Evolutionary conservation across 1,140 invertebrate species (phyloP).

Genomic region (Amphibalanus amphitrite): DNA sequence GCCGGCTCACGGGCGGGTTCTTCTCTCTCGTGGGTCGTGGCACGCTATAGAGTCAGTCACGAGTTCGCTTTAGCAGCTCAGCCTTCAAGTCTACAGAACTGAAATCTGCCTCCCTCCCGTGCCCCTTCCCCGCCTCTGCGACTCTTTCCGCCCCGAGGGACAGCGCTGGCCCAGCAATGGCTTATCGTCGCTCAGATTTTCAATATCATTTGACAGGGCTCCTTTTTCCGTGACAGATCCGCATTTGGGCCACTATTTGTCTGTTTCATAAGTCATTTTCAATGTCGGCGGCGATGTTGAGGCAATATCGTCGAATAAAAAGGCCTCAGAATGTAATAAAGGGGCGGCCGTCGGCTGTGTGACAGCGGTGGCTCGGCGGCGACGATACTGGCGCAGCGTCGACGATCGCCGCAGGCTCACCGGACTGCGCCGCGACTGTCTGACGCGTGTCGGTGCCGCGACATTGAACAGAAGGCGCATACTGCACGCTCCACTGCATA

Average conservation of each 20-base stretch:
- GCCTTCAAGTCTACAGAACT: no score
- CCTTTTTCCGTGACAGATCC: background rate
- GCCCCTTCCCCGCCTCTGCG: background rate
- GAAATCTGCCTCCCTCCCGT: no score
- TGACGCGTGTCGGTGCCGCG: no score
- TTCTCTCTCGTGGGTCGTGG: no score
- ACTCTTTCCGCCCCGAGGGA: background rate
- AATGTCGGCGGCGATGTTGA: background rate
- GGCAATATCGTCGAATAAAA: slow-evolving; percentile 1
- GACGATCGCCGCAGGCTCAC: background rate
- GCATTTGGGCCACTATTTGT: background rate
- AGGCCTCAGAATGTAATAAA: slow-evolving; percentile 1
- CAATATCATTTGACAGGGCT: background rate
- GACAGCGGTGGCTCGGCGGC: background rate
- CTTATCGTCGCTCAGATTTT: background rate
- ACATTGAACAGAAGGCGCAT: no score
- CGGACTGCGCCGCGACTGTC: background rate
- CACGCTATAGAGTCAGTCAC: no score
- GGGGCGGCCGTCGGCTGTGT: no score
- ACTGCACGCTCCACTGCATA: no score
- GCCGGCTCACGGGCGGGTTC: no score
- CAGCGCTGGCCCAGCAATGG: background rate
- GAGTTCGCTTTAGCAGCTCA: no score
- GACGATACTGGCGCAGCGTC: background rate
- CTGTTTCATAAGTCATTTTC: slow-evolving; percentile 1